phyloP scores from a whole-genome alignment of 2,113 vertebrate species.

The Cynopterus brachyotis region DNA sequence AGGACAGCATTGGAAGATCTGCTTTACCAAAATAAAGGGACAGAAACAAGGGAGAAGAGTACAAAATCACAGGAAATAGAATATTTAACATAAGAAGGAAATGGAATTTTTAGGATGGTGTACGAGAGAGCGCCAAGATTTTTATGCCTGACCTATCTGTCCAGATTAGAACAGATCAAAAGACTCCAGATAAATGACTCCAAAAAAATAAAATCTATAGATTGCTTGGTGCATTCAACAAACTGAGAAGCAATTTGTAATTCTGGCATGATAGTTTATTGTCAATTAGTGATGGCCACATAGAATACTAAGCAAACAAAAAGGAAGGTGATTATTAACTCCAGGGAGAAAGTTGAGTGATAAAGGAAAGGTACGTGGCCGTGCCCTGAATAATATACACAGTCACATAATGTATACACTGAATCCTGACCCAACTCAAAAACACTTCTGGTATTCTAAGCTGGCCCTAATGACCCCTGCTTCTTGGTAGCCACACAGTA shows the following conservation, averaged over 20 bases:
- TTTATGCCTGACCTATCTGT: background rate
- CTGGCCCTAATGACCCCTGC: background rate
- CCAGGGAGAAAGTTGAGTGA: background rate
- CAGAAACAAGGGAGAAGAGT: background rate
- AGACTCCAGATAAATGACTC: background rate
- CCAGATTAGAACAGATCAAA: background rate
- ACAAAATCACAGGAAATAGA: background rate
- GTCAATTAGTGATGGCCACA: background rate
- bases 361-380: background rate
- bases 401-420: background rate
- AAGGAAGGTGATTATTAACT: background rate
- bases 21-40: background rate
- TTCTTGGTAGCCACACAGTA: background rate
- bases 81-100: background rate
- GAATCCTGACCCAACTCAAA: background rate
- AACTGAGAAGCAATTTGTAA: background rate
- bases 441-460: background rate
- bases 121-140: background rate
- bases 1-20: background rate
- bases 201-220: background rate
- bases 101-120: background rate
- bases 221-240: background rate
- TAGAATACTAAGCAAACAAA: background rate
- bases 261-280: background rate
- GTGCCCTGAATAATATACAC: background rate